Conservation (phyloP, 1,140 invertebrate species). For the Papilio glaucus region DNA sequence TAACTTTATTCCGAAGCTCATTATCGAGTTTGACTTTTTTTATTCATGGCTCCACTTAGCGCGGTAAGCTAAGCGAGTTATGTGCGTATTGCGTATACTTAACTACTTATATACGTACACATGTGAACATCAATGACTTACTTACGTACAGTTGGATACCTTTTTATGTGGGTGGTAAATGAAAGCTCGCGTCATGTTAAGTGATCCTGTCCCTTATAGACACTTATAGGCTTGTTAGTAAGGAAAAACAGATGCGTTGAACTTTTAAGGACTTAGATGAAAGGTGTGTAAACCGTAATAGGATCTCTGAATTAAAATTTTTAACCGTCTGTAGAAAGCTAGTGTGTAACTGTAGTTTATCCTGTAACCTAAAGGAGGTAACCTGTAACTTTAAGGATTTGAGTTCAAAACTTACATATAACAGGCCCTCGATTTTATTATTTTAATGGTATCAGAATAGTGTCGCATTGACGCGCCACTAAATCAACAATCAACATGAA, state of each 20-base stretch:
- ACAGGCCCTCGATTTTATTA: no score
- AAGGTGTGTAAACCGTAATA: neutral
- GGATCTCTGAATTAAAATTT: slow-evolving; percentile 35
- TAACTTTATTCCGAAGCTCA: neutral
- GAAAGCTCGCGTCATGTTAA: neutral
- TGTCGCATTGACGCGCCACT: no score
- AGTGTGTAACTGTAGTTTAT: no score
- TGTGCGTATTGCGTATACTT: neutral
- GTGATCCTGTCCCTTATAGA: neutral
- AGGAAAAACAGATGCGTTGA: neutral
- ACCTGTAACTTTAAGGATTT: no score
- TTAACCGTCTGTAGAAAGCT: no score
- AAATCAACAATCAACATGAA: no score
- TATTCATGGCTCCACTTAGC: slow-evolving; percentile 1
- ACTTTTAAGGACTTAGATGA: neutral
- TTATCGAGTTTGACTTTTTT: slow-evolving; percentile 18
- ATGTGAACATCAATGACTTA: neutral
- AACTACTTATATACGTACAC: neutral
- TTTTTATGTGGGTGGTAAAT: neutral
- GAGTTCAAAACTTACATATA: no score
- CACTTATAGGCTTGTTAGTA: neutral
- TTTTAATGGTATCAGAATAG: no score
- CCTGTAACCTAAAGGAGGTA: no score
- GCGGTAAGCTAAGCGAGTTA: neutral
- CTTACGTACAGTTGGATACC: neutral